Evolutionary conservation across 2,797 vertebrate genomes (phyloP).

Genomic region (Cuniculus paca): DNA sequence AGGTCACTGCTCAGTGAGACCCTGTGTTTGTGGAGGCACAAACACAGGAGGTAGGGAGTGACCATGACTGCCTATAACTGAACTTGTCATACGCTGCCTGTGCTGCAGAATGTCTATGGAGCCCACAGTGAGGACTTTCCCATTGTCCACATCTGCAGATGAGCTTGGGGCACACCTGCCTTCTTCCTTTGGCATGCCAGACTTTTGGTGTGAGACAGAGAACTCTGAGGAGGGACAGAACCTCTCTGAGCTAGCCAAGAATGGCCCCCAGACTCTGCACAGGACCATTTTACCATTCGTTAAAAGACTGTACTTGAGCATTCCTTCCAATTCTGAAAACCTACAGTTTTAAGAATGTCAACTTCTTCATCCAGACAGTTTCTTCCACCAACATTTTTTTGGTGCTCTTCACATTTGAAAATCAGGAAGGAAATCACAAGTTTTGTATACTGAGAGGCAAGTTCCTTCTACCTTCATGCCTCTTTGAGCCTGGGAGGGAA

Average conservation of each 20-base stretch:
- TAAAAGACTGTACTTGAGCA: background rate
- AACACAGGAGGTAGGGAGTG: background rate
- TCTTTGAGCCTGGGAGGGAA: background rate
- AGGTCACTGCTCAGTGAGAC: background rate
- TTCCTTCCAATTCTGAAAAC: background rate
- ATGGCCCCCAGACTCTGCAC: background rate
- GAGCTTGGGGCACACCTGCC: background rate
- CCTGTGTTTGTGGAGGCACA: fast-evolving
- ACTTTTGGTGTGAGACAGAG: background rate
- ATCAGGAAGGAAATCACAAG: background rate
- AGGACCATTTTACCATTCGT: background rate
- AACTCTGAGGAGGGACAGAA: background rate
- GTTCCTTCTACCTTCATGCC: background rate
- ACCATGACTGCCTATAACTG: background rate
- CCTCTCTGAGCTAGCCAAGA: background rate
- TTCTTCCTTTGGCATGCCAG: background rate
- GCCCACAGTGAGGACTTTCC: background rate
- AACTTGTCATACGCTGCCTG: background rate
- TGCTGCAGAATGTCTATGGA: background rate
- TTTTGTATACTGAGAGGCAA: background rate
- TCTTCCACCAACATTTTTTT: background rate
- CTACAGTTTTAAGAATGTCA: background rate
- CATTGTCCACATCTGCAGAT: background rate
- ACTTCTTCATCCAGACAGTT: background rate
- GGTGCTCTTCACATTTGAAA: background rate